Base-by-base conservation (phyloP, 2,113 vertebrate species). In the Rhipidura dahli region DNA sequence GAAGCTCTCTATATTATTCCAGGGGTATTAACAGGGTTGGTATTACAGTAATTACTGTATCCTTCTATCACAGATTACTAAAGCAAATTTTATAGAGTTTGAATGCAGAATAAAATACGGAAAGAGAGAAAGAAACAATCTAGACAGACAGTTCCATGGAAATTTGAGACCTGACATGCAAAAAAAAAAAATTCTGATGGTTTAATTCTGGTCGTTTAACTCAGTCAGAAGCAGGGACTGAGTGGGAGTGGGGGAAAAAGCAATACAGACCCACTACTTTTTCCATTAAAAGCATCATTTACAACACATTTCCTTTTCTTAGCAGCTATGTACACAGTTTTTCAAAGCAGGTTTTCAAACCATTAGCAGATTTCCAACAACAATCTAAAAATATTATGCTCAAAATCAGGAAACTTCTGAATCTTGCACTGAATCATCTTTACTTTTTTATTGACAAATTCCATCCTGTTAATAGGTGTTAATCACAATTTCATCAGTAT, bases 401-500 rank as follows among this genome's bases (percentile, higher is more conserved):
- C 87, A 76, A 91, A 82, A 66, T 71, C 53, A 89, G 49, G 53
- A 83, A 90, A 50, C 22, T 76, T 64, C 40, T 3, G 5, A 90
- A 68, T 75, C 63, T 21, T 49, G n/a, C 71, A 77, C 30, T 88
- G 49, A 61, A 54, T 66, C 44, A 53, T 54, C 66, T 80, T 72
- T 59, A 69, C 28, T 90, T 91, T 64, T 89, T 65, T 76, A 90
- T 81, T 96, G 92, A 92, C 65, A 92, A 96, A 93, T 90, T 83
- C 64, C 37, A 78, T 64, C 64, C 49, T 78, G 64, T 78, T 95
- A 95, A 96, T 71, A 85, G 50, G 45, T 73, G 87, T 90, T 96
- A 96, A 96, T 96, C 94, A 96, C 83, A 92, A 80, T 40, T 90
- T 87, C 51, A 93, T 93, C 77, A 81, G 80, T 64, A 91, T 93